Conservation (phyloP, 1,140 invertebrate species). For the Monomorium pharaonis region DNA sequence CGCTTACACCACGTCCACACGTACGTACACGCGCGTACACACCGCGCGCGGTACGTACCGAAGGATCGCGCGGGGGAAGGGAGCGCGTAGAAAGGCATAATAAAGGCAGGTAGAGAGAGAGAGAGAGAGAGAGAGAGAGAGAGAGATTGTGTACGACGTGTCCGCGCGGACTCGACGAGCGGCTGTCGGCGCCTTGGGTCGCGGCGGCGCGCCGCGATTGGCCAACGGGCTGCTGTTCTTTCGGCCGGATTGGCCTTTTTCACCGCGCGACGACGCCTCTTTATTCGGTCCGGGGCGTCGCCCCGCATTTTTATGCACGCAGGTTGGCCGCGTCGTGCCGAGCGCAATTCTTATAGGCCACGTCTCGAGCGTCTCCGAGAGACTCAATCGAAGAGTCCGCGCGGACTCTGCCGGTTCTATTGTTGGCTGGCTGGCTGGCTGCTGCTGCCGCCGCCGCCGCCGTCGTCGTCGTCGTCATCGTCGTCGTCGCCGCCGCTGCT, state of each 20-base stretch:
- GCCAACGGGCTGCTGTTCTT: conserved; percentile 49
- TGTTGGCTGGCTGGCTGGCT: not conserved
- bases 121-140: conserved; percentile 52
- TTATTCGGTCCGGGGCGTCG: conserved; percentile 79
- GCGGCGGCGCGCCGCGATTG: conserved; percentile 66
- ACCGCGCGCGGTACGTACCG: conserved; percentile 23
- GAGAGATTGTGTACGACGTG: conserved; percentile 58
- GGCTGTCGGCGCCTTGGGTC: conserved; percentile 49
- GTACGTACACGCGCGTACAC: conserved; percentile 65
- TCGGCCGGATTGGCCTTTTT: conserved; percentile 78
- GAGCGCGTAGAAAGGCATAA: conserved; percentile 75
- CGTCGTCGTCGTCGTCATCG: not conserved
- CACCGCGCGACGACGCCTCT: conserved; percentile 76
- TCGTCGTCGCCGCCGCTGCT: not conserved
- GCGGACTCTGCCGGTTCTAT: conserved; percentile 60
- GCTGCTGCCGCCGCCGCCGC: not conserved
- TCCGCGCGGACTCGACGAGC: conserved; percentile 80
- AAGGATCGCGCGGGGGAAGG: conserved; percentile 26
- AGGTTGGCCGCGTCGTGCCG: conserved; percentile 71
- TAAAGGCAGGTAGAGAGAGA: conserved; percentile 73
- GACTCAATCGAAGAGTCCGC: conserved; percentile 56
- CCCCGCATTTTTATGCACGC: conserved; percentile 68
- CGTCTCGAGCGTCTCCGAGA: not conserved
- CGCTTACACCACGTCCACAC: conserved; percentile 53
- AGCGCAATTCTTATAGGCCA: conserved; percentile 73